Base-by-base conservation (phyloP, 2,797 vertebrate species). In the Hipposideros larvatus region DNA sequence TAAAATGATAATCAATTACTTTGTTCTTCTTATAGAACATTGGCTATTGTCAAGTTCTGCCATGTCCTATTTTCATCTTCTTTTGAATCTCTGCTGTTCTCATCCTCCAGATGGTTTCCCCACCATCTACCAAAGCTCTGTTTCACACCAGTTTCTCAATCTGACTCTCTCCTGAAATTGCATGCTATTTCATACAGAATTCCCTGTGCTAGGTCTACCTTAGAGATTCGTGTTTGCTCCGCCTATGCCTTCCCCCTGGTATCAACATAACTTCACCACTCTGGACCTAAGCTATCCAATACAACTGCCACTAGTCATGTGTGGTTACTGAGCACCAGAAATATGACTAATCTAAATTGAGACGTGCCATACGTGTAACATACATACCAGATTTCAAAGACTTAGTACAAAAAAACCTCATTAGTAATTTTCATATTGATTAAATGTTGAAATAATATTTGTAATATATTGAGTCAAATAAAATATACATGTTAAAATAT, bases 1-100 rank as follows among this genome's bases (percentile, higher is more conserved):
- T 94, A 86, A 95, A 96, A 95, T 90, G 55, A 65, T 87, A 94
- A 96, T 79, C 65, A 96, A 94, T 63, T 91, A 92, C 22, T 82
- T 75, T 88, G 24, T 66, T 90, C n/a, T 70, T 96, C 78, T 89
- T 84, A 55, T 5, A 57, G 82, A 92, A 88, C 87, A 91, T 4
- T 77, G 48, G 34, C 19, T 13, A 55, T 26, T 84, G 51, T 79
- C 73, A 74, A 88, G 31, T 78, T 79, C 75, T 94, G 61, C 9
- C 90, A 79, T 94, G 93, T 90, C 70, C 59, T 88, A 59, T 92
- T 95, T 93, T 95, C 26, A 78, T 73, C 28, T 83, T 86, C 65
- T 95, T 92, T 55, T 37, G 3, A 94, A 91, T 74, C 55, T 57
- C 31, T 77, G 73, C 7, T 74, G 19, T 57, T 87, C 37, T 91